phyloP scores from a whole-genome alignment of 2,888 invertebrate species.

The Tyria jacobaeae region DNA sequence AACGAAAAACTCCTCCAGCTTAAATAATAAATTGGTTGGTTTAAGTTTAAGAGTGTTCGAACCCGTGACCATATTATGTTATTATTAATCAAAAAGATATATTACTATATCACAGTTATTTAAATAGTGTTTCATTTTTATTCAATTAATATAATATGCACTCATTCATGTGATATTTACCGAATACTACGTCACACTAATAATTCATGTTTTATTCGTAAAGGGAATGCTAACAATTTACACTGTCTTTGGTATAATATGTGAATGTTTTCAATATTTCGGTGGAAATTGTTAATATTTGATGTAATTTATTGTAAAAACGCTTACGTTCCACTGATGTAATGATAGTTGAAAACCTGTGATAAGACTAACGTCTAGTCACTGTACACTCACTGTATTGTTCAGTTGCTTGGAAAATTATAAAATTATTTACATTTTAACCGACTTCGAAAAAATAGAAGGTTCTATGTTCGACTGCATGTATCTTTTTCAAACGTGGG shows the following conservation, averaged over 20 bases:
- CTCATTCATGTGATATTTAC: constrained; percentile 83
- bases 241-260: constrained; percentile 5
- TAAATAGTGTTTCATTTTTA: constrained; percentile 39
- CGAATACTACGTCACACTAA: constrained; percentile 61
- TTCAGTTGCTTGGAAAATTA: constrained; percentile 48
- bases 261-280: constrained; percentile 2
- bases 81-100: not conserved
- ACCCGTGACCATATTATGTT: too few species aligned
- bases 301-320: constrained; percentile 39
- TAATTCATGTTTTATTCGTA: constrained; percentile 54
- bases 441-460: too few species aligned
- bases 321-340: constrained; percentile 55
- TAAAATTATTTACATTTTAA: constrained; percentile 2
- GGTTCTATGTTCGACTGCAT: too few species aligned
- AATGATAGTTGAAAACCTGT: constrained; percentile 64
- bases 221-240: constrained; percentile 6
- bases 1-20: too few species aligned
- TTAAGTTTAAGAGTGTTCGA: not conserved
- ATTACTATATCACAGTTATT: constrained; percentile 23
- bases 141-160: constrained; percentile 70
- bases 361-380: constrained; percentile 64
- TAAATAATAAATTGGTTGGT: too few species aligned
- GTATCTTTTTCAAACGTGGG: too few species aligned
- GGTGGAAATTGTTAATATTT: constrained; percentile 15
- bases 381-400: constrained; percentile 48